Evolutionary conservation across 2,797 vertebrate genomes (phyloP), one percentile per base, ranked within the genome.

Genomic region (Onychomys leucogaster): DNA sequence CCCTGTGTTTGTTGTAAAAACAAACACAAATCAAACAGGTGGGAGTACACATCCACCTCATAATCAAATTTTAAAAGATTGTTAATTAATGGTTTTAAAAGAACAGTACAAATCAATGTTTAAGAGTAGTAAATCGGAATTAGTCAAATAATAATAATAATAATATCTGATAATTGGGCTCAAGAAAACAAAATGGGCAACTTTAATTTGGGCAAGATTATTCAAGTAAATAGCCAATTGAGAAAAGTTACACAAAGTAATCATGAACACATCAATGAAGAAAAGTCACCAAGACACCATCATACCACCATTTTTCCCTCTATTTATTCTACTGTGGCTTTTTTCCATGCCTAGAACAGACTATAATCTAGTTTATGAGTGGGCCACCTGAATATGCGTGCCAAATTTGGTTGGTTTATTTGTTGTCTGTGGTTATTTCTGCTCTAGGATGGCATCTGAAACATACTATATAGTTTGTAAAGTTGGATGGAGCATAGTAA

Each of bases 51-150:
- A 91, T 82, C 83, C 57, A 94, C 52, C 49, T 94, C 88, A 96
- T 29, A 98, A 96, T 88, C 77, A 95, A 69, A 21, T 61, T 92
- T 92, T 86, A 93, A 55, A 96, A 96, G 84, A 1, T 67, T 98
- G 76, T 97, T 98, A 97, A 97, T 96, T 69, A 95, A 86, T 96
- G 65, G 94, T 89, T 97, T 97, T 97, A 98, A 94, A 96, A 55
- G 52, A 97, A 96, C 96, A 97, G 94, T 29, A 97, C 16, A 97
- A 98, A 87, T 97, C 81, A 96, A 94, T 98, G 97, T 96, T 97
- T 98, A 98, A 97, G 90, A 85, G 75, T 94, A 95, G 55, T 65
- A 23, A 96, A 96, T 96, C 95, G 95, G 88, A 96, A 65, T 73
- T 86, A 96, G 93, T 96, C 55, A 98, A 69, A 2, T 14, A 52